Evolutionary conservation across 2,113 vertebrate species (phyloP), one percentile per base, ranked within the genome.

Genomic region (Platichthys stellatus): DNA sequence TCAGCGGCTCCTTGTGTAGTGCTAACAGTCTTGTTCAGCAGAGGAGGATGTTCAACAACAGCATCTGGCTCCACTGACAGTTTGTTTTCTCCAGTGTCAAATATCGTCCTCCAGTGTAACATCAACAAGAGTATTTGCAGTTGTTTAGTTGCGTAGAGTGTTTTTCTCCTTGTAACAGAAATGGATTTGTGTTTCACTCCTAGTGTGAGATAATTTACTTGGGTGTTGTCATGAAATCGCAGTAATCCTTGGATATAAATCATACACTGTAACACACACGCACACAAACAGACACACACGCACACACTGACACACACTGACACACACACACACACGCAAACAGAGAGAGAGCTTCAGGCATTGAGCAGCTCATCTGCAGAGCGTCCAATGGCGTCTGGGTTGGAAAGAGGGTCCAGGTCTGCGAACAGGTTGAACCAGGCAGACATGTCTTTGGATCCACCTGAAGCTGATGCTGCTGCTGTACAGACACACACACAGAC

Each of bases 391-490:
- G 94, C 91, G 66, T 95, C 94, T 13, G 94, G 94, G 86, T 97
- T 96, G 63, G 89, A 96, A 66, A 97, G 95, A 1, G 96, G 94
- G 89, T 96, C 93, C 70, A 95, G 88, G 88, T 96, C 95, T 72
- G 94, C 94, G 68, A 95, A 96, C 47, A 95, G 91, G 83, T 84
- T 95, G 86, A 97, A 95, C 96, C 92, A 89, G 23, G 93, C 93
- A 17, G 95, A 94, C 94, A 95, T 94, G 90, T 95, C 94, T 88
- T 94, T 90, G 56, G 85, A 90, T 20, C 47, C 87, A 43, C 56
- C 91, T 78, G 90, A 64, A 67, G 91, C 20, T 67, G 81, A 92
- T 95, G 21, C 31, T 31, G 31, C 28, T 31, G 28, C 28, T 14
- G 31, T 0, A 56, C 6, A 63, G 38, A 70, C 18, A 59, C 28